phyloP scores from a whole-genome alignment of 2,113 vertebrate species.

The Zapornia atra region DNA sequence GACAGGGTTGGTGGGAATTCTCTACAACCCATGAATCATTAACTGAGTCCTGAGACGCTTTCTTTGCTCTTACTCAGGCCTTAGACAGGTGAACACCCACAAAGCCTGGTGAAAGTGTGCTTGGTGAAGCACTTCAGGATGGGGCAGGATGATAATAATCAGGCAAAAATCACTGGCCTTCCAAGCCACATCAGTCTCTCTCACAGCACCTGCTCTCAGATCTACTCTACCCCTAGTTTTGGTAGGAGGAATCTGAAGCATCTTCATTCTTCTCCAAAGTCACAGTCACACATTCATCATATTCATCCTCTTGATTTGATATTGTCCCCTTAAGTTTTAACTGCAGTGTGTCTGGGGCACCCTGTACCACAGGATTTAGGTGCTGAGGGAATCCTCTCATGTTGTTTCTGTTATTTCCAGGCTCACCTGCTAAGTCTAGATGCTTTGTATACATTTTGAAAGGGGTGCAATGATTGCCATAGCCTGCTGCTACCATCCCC shows the following conservation, averaged over 20 bases:
- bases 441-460: not conserved
- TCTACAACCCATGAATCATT: not conserved
- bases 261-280: not conserved
- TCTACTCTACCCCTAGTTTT: not conserved
- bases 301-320: not conserved
- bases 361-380: not conserved
- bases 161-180: not conserved
- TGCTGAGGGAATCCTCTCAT: rapidly evolving
- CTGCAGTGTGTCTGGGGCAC: not conserved
- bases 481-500: not conserved
- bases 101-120: not conserved
- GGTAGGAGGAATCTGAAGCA: not conserved
- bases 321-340: not conserved
- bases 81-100: not conserved
- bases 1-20: not conserved
- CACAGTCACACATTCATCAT: not conserved
- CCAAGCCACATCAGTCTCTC: not conserved
- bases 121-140: not conserved
- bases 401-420: not conserved
- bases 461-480: not conserved
- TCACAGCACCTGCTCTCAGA: not conserved
- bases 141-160: not conserved
- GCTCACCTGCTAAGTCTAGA: not conserved
- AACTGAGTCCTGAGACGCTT: not conserved
- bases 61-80: not conserved